Base-by-base conservation (phyloP, 1,140 invertebrate species). In the Brachionus calyciflorus region DNA sequence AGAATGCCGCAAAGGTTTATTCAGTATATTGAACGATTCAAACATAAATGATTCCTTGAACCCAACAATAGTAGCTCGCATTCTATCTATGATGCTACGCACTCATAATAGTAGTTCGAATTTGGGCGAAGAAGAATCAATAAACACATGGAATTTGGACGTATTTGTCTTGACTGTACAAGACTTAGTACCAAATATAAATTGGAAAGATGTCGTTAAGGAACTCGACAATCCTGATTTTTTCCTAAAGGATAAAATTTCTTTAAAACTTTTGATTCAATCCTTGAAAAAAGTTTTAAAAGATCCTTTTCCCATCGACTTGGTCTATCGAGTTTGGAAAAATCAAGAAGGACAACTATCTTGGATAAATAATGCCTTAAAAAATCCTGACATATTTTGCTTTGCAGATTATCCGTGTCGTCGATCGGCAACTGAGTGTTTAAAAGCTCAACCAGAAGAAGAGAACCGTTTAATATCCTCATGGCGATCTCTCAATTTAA, bases 181-280 rank as follows among this genome's bases (percentile, higher is more conserved):
- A 83, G 94, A 96, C 83, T 85, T 93, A 78, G 90, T 91, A 80
- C 84, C 83, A 19, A 80, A 81, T 80, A 83, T 97, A 37, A 90
- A 90, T 80, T 97, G 94, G 93, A 92, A 90, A 81, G 94, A 96
- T 80, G 92, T 98, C 0, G 90, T 96, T 53, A 83, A 89, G 70
- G 92, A 96, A 82, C 84, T 96, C 33, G 95, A 98, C 83, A 91
- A 96, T 83, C 87, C 90, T 9, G 92, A 93, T 77, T 97, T 98
- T 81, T 82, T 92, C 12, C 88, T 98, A 1, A 91, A 92, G 80
- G 93, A 94, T 84, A 88, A 93, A 79, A 89, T 90, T 81, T 92
- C 92, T 14, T 86, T 98, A 37, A 89, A 88, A 80, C 82, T 96
- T 4, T 82, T 97, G 4, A 89, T 94, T 53, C 91, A 90, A 55